phyloP scores from a whole-genome alignment of 2,113 vertebrate species.

The human (Homo sapiens) region GRCh38 chr9:6438501-6439000 shows the following conservation, averaged over 20 bases:
- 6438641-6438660: neutral
- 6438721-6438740: neutral
- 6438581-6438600: neutral
- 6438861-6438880: neutral
- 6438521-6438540: conserved; percentile 27
- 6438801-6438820: neutral
- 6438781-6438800: neutral
- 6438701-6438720: neutral
- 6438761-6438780: conserved; percentile 30
- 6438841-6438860: neutral
- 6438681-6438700: neutral
- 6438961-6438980: neutral
- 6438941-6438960: neutral
- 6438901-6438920: neutral
- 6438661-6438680: neutral
- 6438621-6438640: neutral
- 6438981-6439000: neutral
- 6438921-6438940: neutral
- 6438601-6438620: neutral
- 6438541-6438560: neutral
- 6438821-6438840: neutral
- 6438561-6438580: neutral
- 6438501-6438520: conserved; percentile 18
- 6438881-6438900: neutral
- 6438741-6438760: neutral